Evolutionary conservation across 2,797 vertebrate species (phyloP).

Genomic region (Sorex maritimensis): DNA sequence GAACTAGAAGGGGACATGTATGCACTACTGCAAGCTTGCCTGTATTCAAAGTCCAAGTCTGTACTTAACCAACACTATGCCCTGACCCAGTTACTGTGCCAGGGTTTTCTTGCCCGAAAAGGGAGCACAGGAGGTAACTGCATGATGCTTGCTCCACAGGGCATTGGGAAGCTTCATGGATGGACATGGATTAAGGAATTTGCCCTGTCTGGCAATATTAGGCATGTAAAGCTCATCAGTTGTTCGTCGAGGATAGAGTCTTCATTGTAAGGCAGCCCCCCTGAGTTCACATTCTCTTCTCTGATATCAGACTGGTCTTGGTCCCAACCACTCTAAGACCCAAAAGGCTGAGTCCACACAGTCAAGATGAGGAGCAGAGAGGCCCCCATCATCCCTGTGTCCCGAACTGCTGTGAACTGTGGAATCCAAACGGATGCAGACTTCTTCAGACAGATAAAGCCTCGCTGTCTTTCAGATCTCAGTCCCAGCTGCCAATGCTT

Average conservation of each 20-base stretch:
- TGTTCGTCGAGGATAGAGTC: neutral
- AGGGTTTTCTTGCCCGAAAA: neutral
- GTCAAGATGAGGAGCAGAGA: neutral
- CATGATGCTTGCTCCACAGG: neutral
- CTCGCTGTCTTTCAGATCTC: neutral
- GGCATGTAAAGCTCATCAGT: neutral
- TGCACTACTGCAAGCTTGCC: neutral
- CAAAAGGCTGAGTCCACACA: neutral
- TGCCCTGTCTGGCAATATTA: neutral
- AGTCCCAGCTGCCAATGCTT: neutral
- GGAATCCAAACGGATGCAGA: neutral
- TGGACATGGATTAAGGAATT: neutral
- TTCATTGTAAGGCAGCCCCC: neutral
- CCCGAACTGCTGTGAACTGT: rapidly evolving
- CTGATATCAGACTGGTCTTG: rapidly evolving
- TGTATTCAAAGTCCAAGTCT: neutral
- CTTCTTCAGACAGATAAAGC: rapidly evolving
- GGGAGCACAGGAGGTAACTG: too few species aligned
- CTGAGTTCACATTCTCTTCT: neutral
- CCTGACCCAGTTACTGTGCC: neutral
- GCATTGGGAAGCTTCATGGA: neutral
- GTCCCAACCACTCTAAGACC: neutral
- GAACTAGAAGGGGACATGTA: neutral
- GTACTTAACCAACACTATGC: neutral
- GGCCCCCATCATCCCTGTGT: neutral